phyloP scores from a whole-genome alignment of 2,113 vertebrate species.

The Caloenas nicobarica region DNA sequence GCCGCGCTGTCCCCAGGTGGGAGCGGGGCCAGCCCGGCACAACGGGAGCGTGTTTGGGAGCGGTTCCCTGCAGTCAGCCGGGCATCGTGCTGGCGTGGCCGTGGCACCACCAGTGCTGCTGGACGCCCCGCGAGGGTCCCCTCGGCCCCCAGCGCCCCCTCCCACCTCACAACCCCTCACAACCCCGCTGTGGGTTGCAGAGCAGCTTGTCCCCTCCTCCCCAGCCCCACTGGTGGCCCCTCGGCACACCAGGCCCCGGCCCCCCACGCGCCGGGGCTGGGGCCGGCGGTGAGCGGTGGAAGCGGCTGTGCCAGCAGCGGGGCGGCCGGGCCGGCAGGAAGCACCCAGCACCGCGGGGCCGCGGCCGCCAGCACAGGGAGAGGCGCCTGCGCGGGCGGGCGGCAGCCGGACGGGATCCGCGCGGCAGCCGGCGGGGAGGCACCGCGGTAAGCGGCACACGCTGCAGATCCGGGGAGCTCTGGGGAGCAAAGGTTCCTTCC shows the following conservation, averaged over 20 bases:
- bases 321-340: background rate
- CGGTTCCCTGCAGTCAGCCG: background rate
- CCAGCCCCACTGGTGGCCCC: background rate
- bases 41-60: background rate
- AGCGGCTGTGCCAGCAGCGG: background rate
- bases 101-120: fast-evolving
- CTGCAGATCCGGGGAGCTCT: fast-evolving
- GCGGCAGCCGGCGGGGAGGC: background rate
- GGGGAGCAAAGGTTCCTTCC: background rate
- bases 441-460: background rate
- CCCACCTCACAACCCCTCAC: background rate
- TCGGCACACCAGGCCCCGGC: background rate
- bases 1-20: background rate
- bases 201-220: background rate
- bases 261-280: background rate
- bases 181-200: background rate
- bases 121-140: too few relatives aligned
- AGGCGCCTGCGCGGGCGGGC: background rate
- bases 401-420: too few relatives aligned
- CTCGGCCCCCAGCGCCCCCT: background rate
- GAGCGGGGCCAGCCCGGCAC: background rate
- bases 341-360: background rate
- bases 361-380: background rate
- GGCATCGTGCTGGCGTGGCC: fast-evolving
- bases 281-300: background rate